A percentile compares a stretch with the other conserved stretches of the same genome.
phyloP scores from a whole-genome alignment of 2,888 invertebrate species.

The Dexiosoma caninum region DNA sequence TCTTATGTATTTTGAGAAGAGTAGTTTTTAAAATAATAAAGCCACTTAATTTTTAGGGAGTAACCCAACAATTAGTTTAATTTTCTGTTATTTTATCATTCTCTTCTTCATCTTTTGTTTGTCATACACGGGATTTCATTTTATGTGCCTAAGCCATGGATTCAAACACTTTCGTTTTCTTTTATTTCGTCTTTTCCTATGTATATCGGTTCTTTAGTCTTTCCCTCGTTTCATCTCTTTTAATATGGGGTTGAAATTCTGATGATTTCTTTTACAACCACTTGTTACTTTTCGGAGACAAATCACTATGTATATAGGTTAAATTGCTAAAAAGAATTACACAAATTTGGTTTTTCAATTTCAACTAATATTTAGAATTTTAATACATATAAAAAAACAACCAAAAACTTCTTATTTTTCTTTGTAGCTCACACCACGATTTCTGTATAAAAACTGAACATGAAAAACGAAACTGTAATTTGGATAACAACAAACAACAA shows the following conservation, averaged over 20 bases:
- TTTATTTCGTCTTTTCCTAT: constrained; percentile 10
- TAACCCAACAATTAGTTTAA: background rate
- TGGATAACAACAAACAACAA: constrained; percentile 60
- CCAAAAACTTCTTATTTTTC: background rate
- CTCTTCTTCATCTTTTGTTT: no score
- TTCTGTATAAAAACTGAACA: constrained; percentile 62
- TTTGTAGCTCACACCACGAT: constrained; percentile 56
- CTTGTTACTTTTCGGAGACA: background rate
- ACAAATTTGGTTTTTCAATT: background rate
- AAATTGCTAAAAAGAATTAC: background rate
- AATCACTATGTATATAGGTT: background rate
- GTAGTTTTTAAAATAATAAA: constrained; percentile 6
- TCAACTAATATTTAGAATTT: background rate
- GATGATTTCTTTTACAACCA: constrained; percentile 16
- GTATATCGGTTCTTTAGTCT: constrained; percentile 1
- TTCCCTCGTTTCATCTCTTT: background rate
- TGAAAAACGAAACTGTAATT: constrained; percentile 60
- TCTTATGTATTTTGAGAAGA: background rate
- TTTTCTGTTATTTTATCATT: background rate
- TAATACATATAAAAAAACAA: background rate
- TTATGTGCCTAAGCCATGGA: background rate
- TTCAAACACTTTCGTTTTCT: constrained; percentile 47
- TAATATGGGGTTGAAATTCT: background rate
- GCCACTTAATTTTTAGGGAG: background rate
- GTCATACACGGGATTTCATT: constrained; percentile 2